These are phyloP conservation scores for Basileuterus tristriatus DNA, from an alignment of 2,797 vertebrate species.

Conservation along the genomic window DNA sequence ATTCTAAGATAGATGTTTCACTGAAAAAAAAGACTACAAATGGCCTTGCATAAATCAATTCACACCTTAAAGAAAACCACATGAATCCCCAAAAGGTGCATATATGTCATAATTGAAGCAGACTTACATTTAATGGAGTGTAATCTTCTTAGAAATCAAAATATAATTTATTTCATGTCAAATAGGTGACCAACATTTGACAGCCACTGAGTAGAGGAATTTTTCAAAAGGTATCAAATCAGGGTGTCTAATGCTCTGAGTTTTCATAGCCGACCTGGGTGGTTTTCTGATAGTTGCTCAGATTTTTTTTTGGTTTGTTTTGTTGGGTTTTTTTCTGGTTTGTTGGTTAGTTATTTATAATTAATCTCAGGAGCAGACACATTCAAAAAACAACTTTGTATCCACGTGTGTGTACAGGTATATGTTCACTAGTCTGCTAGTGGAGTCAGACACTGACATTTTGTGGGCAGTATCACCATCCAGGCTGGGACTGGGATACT, in stretches of 20 bases:
- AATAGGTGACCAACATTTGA: not conserved
- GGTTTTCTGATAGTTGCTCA: not conserved
- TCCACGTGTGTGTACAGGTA: fast-evolving
- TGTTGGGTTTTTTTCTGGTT: no score
- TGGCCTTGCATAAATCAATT: not conserved
- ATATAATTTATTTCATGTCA: slow-evolving; percentile 33
- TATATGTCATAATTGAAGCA: not conserved
- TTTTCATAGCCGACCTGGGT: not conserved
- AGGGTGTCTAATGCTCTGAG: not conserved
- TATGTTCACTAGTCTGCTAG: not conserved
- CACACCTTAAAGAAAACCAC: not conserved
- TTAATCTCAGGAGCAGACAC: not conserved
- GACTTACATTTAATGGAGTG: not conserved
- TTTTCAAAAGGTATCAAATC: not conserved
- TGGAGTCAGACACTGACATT: not conserved
- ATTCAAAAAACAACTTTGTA: not conserved
- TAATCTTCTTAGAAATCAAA: not conserved
- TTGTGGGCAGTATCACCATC: not conserved
- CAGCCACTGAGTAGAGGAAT: not conserved
- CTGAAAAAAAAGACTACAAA: not conserved
- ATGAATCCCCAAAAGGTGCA: not conserved
- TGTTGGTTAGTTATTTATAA: not conserved
- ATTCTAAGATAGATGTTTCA: not conserved
- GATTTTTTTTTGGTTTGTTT: no score
- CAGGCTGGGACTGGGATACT: not conserved